phyloP scores from a whole-genome alignment of 2,113 vertebrate genomes.

The Struthio camelus region DNA sequence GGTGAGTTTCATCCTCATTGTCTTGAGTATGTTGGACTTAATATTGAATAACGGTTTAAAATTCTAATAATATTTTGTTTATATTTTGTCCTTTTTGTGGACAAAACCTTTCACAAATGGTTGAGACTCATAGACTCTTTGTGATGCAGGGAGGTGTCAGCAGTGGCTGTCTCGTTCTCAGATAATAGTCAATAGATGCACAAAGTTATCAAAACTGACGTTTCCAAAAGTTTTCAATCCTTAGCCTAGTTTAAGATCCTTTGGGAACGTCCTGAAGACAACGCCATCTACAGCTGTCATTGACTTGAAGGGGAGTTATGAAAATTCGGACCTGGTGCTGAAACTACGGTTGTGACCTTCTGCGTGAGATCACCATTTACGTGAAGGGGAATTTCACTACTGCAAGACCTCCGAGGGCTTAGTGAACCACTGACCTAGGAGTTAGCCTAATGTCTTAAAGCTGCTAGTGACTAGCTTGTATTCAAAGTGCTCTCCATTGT shows the following conservation, averaged over 20 bases:
- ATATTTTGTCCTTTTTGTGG: neutral
- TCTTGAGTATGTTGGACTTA: neutral
- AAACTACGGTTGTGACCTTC: neutral
- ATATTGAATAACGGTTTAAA: neutral
- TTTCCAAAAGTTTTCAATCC: neutral
- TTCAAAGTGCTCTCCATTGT: neutral
- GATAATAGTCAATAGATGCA: neutral
- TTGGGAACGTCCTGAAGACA: neutral
- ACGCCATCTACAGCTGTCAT: neutral
- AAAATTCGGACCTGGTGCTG: neutral
- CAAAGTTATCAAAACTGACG: neutral
- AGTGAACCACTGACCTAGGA: fast-evolving
- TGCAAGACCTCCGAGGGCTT: neutral
- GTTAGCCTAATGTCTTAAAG: neutral
- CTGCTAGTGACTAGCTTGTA: neutral
- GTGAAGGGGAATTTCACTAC: neutral
- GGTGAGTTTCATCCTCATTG: neutral
- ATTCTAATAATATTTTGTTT: neutral
- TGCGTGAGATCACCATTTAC: neutral
- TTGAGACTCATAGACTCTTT: neutral
- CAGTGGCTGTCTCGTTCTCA: neutral
- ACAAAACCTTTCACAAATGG: neutral
- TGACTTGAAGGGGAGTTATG: neutral
- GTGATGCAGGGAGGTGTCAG: neutral
- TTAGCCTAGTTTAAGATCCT: neutral